Evolutionary conservation across 2,113 vertebrate species (phyloP).

Genomic region (Copsychus sechellarum): DNA sequence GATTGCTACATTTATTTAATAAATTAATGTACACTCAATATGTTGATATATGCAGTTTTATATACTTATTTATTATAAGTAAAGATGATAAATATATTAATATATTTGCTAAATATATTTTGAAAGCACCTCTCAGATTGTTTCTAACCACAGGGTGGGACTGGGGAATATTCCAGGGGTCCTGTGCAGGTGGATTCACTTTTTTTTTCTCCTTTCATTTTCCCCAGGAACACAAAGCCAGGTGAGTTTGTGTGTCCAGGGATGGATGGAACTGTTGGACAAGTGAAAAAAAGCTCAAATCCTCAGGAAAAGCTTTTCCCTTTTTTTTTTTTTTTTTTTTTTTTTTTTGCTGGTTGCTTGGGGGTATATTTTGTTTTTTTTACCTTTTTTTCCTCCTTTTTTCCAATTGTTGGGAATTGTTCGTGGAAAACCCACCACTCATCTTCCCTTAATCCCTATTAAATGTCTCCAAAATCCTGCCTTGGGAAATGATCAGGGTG

Average conservation of each 20-base stretch:
- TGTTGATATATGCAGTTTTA: background rate
- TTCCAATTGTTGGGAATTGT: background rate
- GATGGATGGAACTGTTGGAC: background rate
- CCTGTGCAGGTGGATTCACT: rapidly evolving
- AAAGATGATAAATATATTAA: background rate
- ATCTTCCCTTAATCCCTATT: background rate
- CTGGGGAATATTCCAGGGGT: background rate
- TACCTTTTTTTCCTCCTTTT: background rate
- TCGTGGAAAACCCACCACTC: background rate
- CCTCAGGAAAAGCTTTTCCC: background rate
- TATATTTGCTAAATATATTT: background rate
- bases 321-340: too few relatives aligned
- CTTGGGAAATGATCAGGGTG: background rate
- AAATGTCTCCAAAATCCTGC: background rate
- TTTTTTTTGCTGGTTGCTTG: background rate
- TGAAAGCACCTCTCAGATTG: background rate
- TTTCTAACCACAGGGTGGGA: background rate
- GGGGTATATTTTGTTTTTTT: background rate
- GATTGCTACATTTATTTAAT: background rate
- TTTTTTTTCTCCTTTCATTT: background rate
- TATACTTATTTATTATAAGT: too few relatives aligned
- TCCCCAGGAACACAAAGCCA: background rate
- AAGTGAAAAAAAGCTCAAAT: background rate
- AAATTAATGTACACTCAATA: too few relatives aligned
- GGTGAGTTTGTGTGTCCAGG: background rate